Percentiles rank a stretch among this genome's conserved stretches.
Evolutionary conservation across 2,113 vertebrate species (phyloP).

Genomic region (Ciconia maguari): DNA sequence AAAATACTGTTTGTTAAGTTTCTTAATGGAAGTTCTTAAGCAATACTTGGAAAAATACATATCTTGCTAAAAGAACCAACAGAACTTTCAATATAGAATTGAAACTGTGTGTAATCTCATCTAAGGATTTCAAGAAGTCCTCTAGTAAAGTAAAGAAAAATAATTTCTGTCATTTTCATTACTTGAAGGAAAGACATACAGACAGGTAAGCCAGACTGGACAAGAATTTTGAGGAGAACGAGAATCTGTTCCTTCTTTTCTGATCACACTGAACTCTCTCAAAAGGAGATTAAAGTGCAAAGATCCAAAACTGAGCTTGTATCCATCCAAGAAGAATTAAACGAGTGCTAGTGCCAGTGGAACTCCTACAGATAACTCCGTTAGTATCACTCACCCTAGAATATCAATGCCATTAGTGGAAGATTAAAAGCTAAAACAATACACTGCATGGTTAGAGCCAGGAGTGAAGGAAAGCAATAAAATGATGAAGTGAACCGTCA

Average conservation of each 20-base stretch:
- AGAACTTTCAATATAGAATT: not conserved
- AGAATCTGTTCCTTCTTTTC: not conserved
- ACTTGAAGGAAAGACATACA: not conserved
- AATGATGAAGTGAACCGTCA: not conserved
- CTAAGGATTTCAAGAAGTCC: not conserved
- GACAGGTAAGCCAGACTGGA: not conserved
- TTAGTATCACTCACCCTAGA: not conserved
- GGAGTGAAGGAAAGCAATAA: not conserved
- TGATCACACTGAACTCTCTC: not conserved
- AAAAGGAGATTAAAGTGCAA: not conserved
- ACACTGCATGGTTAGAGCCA: not conserved
- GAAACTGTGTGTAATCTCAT: not conserved
- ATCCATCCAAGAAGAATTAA: not conserved
- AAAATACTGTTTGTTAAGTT: not conserved
- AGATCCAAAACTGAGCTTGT: not conserved
- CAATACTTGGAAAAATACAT: not conserved
- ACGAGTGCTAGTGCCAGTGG: not conserved
- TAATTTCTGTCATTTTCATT: not conserved
- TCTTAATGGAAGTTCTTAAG: not conserved
- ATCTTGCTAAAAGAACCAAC: not conserved
- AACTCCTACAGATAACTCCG: not conserved
- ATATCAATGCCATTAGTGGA: not conserved
- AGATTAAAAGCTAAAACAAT: not conserved
- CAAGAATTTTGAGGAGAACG: not conserved
- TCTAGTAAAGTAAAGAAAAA: not conserved